Base-by-base conservation (phyloP, 1,140 invertebrate species). In the Popillia japonica region DNA sequence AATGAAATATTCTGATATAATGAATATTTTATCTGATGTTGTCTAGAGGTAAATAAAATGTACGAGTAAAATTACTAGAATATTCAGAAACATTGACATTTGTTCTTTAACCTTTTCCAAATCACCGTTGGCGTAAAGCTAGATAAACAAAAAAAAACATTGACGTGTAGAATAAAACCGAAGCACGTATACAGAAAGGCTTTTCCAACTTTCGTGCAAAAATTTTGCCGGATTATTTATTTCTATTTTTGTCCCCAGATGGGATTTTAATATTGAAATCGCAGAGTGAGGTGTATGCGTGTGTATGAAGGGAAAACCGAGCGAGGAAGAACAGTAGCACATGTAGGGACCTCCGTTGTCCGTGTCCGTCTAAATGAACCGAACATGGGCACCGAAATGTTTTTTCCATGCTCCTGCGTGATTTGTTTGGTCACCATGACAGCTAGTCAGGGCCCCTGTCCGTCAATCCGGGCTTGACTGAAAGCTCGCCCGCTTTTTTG, bases 381-480 rank as follows among this genome's bases (percentile, higher is more conserved):
- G 81, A 68, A 81, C 80, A 81, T 74, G 80, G 77, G 77, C 79
- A 68, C 75, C 76, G 77, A 82, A 82, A 82, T 80, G 81, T 68
- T 82, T 82, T 82, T 82, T 82, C 81, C 78, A 82, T 82, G 81
- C 81, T 81, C 78, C 74, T 75, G 72, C 72, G 77, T 80, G 80
- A 81, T 81, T 81, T 81, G 79, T 81, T 80, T 81, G 81, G 74
- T 61, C 74, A 73, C 79, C 61, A 77, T 78, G 77, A 79, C 78
- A 79, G 78, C 73, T 22, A 68, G 75, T 74, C 75, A 77, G 75
- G 72, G 22, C 76, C 27, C 64, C 78, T 79, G 76, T 79, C 76
- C 72, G 72, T 80, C 74, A 40, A 76, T 64, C 40, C 22, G 11
- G 61, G 61, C 48, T 27, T 68, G 61, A 68, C 55, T 61, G 61